A percentile compares a stretch with the other conserved stretches of the same genome.
phyloP scores from a whole-genome alignment of 2,797 vertebrate genomes.

The Heliangelus exortis region DNA sequence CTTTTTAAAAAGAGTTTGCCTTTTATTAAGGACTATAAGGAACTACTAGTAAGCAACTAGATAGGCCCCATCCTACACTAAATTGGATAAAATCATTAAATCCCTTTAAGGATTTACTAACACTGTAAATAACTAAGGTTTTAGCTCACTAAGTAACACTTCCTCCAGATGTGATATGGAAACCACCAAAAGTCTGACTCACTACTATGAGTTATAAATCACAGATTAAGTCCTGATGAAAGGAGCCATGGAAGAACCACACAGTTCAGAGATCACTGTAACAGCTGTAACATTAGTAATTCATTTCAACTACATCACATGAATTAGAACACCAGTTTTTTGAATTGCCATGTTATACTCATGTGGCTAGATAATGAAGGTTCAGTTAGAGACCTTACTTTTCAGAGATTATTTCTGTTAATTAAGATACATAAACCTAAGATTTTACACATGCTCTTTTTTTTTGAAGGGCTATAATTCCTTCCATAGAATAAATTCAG shows the following conservation, averaged over 20 bases:
- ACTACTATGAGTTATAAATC: slow-evolving; percentile 1
- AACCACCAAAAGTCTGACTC: slow-evolving; percentile 4
- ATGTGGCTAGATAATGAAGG: neutral
- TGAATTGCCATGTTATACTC: neutral
- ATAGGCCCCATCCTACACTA: neutral
- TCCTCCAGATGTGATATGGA: neutral
- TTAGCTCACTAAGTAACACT: slow-evolving; percentile 11
- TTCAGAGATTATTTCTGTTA: neutral
- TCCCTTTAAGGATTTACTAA: neutral
- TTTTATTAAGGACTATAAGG: neutral
- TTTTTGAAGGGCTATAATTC: neutral
- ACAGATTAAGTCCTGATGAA: slow-evolving; percentile 20
- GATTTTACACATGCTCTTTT: neutral
- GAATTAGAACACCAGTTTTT: neutral
- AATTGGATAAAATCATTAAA: neutral
- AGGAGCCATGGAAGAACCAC: neutral
- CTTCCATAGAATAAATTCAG: accelerated
- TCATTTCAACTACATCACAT: neutral
- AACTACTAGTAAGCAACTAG: neutral
- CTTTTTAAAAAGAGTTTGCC: neutral
- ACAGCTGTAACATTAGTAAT: neutral
- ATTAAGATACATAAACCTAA: neutral
- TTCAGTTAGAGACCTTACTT: neutral
- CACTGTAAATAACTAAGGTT: slow-evolving; percentile 7
- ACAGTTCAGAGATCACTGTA: neutral